A percentile compares a stretch with the other conserved stretches of the same genome.
These are phyloP conservation scores for Genyomyrus donnyi DNA, from an alignment of 2,113 vertebrate genomes.

Conservation along the genomic window DNA sequence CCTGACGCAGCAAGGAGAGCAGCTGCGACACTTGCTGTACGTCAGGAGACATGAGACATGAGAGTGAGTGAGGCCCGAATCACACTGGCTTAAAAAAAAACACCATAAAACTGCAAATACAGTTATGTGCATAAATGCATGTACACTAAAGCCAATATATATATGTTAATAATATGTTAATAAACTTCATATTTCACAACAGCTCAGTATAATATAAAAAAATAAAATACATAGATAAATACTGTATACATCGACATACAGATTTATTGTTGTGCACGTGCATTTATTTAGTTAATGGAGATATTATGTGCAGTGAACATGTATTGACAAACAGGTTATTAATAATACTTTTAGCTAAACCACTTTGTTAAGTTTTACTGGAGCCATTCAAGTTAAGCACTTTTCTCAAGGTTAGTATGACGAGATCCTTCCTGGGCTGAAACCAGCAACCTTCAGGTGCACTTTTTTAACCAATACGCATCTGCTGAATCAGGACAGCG, in stretches of 20 bases:
- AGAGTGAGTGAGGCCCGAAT: background rate
- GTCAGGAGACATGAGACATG: constrained; percentile 45
- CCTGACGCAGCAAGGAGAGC: constrained; percentile 84
- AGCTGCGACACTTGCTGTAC: constrained; percentile 94
- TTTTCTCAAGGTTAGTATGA: background rate
- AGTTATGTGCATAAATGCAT: background rate
- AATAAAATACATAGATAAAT: background rate
- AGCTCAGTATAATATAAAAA: background rate
- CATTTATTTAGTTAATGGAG: background rate
- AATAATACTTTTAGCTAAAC: background rate
- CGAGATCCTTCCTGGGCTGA: background rate
- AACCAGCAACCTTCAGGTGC: background rate
- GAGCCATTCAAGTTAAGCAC: background rate
- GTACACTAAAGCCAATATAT: background rate
- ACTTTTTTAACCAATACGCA: background rate
- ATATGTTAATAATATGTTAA: background rate
- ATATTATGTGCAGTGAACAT: background rate
- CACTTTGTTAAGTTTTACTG: background rate
- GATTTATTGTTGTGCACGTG: background rate
- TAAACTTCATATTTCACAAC: background rate
- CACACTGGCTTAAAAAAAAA: background rate
- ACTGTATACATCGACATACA: background rate
- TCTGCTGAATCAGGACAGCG: background rate
- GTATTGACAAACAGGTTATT: background rate
- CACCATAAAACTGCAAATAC: background rate